Percentiles rank a stretch among this genome's conserved stretches.
These are phyloP conservation scores for Coenobita brevimanus DNA, from an alignment of 1,140 invertebrate species.

Conservation along the genomic window DNA sequence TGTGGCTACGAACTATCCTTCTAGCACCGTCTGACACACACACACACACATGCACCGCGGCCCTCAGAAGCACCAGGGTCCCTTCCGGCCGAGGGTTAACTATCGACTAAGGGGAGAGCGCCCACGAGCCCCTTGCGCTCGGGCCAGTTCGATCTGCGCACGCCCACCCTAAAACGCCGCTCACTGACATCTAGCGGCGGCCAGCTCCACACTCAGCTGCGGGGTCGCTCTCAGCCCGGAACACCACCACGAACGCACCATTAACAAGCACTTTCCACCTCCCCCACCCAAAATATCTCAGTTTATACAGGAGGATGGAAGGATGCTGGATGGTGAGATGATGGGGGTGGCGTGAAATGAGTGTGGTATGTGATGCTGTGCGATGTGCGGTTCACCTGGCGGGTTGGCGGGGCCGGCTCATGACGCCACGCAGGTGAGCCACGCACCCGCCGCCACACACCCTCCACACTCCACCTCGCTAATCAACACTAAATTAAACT, in stretches of 20 bases:
- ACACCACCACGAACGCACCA: neutral
- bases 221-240: slow-evolving; percentile 3
- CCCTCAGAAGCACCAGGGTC: slow-evolving; percentile 45
- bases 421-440: slow-evolving; percentile 34
- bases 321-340: neutral
- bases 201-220: neutral
- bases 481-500: neutral
- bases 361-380: neutral
- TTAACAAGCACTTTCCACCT: neutral
- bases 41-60: slow-evolving; percentile 43
- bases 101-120: slow-evolving; percentile 40
- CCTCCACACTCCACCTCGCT: neutral
- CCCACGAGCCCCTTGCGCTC: slow-evolving; percentile 30
- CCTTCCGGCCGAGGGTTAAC: slow-evolving; percentile 50
- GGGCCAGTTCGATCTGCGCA: slow-evolving; percentile 47
- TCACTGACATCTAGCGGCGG: slow-evolving; percentile 32
- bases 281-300: neutral
- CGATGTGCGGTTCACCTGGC: slow-evolving; percentile 9
- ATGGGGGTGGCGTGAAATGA: neutral
- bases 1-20: slow-evolving; percentile 37
- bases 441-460: slow-evolving; percentile 11
- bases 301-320: neutral
- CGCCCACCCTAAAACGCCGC: slow-evolving; percentile 6
- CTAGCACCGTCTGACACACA: slow-evolving; percentile 51
- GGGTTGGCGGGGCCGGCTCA: slow-evolving; percentile 27